Base-by-base conservation (phyloP, 1,140 invertebrate species). In the Parapsyche elsis region DNA sequence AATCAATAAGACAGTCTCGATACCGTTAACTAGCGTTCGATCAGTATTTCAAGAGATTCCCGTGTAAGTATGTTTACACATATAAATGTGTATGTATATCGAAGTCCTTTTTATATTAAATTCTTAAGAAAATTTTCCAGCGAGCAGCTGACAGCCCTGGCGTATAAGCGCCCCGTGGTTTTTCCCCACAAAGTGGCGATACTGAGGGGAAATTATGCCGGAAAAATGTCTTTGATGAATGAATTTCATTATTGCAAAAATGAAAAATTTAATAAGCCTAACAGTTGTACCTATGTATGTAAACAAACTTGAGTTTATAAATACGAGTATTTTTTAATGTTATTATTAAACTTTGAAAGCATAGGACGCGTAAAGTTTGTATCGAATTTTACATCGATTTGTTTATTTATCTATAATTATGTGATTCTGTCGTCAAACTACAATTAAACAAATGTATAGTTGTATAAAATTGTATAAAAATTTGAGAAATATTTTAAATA, bases 161-260 rank as follows among this genome's bases (percentile, higher is more conserved):
- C 53, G 53, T 57, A 57, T 57, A 57, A 57, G 19, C 53, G 10
- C 53, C 53, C 53, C 19, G 14, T 21, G 19, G 53, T 21, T 16
- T 57, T 24, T 26, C 30, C 67, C 26, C 30, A 44, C 24, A 71
- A 71, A 71, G 67, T 44, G 30, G 30, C 38, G 45, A 67, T 67
- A 67, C 64, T 21, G 64, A 44, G 44, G 71, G 71, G 45, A 38
- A 74, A 74, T 74, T 44, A 74, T 74, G 71, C n/a, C 44, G 71
- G 71, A 74, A 74, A 74, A 74, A 74, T 74, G 71, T 74, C 71
- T 74, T 74, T 74, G 71, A 74, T 74, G 38, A 74, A 74, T 74
- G 71, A 74, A 74, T 74, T 74, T 46, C 45, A 74, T 74, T 49
- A 49, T 49, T 30, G 16, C 57, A n/a, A 49, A 74, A 74, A 45